Conservation (phyloP, 2,797 vertebrate genomes). For the Onychomys torridus region DNA sequence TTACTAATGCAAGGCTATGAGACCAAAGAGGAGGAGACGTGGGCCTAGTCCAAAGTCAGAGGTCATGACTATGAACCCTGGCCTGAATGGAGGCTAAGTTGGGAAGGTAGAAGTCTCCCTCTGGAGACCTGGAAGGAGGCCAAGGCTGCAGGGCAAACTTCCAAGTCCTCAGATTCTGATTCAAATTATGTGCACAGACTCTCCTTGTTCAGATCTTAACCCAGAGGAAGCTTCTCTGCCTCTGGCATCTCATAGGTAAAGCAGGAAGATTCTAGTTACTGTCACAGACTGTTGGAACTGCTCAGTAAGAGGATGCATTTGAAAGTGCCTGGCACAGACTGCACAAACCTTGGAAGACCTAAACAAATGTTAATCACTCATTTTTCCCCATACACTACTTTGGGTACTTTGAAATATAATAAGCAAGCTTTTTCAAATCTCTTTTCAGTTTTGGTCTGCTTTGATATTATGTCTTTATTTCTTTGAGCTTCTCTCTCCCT, state of each 20-base stretch:
- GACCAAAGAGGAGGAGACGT: not conserved
- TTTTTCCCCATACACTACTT: not conserved
- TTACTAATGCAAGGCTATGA: not conserved
- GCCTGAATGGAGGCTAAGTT: not conserved
- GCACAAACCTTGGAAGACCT: not conserved
- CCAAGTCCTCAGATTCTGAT: not conserved
- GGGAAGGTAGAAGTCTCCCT: not conserved
- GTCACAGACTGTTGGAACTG: not conserved
- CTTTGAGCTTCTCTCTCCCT: not conserved
- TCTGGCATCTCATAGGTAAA: not conserved
- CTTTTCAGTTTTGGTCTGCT: not conserved
- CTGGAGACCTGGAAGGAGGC: not conserved
- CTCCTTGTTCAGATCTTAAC: not conserved
- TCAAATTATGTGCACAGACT: not conserved
- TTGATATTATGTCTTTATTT: not conserved
- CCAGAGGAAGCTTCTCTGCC: not conserved
- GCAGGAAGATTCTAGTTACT: not conserved
- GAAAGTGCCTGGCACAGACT: not conserved
- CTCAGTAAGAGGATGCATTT: not conserved
- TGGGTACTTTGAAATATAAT: not conserved
- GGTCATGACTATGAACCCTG: not conserved
- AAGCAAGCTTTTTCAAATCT: not conserved
- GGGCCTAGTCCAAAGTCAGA: not conserved
- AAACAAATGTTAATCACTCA: not conserved
- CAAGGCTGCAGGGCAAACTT: not conserved